Evolutionary conservation across 1,140 invertebrate genomes (phyloP), one percentile per base, ranked within the genome.

Genomic region (Kradibia gibbosae): DNA sequence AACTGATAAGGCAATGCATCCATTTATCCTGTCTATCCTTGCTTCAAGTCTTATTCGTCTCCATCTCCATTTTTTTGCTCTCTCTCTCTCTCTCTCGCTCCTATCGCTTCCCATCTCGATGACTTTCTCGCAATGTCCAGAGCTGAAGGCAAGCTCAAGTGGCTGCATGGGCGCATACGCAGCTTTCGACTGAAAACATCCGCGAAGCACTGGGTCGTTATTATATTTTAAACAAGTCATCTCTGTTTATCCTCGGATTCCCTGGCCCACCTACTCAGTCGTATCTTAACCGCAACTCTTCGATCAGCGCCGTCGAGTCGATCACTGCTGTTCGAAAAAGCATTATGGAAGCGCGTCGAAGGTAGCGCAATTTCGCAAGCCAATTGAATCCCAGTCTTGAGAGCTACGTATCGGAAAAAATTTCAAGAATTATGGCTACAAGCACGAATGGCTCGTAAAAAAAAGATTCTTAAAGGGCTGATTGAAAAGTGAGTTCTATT

Each of bases 181-280:
- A 7, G 2, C 39, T 25, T 42, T n/a, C 11, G 48, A 78, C 70
- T 72, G 45, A 79, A 79, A 79, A 72, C 55, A 39, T 74, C 50
- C 42, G 71, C 39, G 50, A 28, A 7, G n/a, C 36, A n/a, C 36
- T 53, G 28, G 45, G 0, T 31, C 25, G 15, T 13, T 57, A 72
- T 60, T 45, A 79, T 79, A 22, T 45, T 5, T 71, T 17, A 74
- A 80, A 80, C 74, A 80, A 36, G 53, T n/a, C n/a, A n/a, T n/a
- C n/a, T n/a, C n/a, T n/a, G n/a, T n/a, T n/a, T n/a, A n/a, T n/a
- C n/a, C n/a, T n/a, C n/a, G n/a, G n/a, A n/a, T n/a, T n/a, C n/a
- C n/a, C n/a, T n/a, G n/a, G n/a, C n/a, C n/a, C n/a, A n/a, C n/a
- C n/a, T n/a, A n/a, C n/a, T n/a, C n/a, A n/a, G n/a, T n/a, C n/a